These are phyloP conservation scores for Peromyscus maniculatus DNA, from an alignment of 2,113 vertebrate genomes.

Conservation along the genomic window DNA sequence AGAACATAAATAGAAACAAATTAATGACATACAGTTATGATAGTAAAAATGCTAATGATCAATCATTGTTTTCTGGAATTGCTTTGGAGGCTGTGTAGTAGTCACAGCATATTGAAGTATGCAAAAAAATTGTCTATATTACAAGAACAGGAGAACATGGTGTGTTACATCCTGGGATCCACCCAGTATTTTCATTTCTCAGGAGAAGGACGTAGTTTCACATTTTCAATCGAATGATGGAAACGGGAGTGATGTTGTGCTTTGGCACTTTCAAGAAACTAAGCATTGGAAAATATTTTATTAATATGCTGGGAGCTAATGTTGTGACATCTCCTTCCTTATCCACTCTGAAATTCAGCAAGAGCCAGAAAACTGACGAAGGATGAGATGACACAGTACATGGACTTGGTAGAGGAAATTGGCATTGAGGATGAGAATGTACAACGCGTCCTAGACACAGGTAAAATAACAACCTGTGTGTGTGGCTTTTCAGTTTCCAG, in stretches of 20 bases:
- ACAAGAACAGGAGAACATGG: not conserved
- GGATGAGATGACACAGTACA: not conserved
- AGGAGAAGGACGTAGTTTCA: not conserved
- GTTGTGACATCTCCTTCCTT: not conserved
- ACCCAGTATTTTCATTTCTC: not conserved
- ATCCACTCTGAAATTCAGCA: not conserved
- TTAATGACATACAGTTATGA: not conserved
- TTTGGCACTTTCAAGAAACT: not conserved
- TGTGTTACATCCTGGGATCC: not conserved
- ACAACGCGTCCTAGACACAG: not conserved
- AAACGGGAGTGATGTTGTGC: not conserved
- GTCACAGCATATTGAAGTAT: not conserved
- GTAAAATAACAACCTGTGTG: not conserved
- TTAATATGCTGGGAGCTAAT: not conserved
- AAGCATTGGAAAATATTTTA: not conserved
- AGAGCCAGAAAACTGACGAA: not conserved
- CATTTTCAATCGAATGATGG: not conserved
- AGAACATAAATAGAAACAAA: not conserved
- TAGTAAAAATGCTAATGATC: not conserved
- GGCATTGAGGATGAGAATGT: not conserved
- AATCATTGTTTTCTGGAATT: not conserved
- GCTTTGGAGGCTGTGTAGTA: not conserved
- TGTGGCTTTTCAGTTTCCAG: not conserved
- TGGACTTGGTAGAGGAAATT: not conserved
- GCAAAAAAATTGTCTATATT: not conserved